Percentiles rank a stretch among this genome's conserved stretches.
Conservation (phyloP, 1,140 invertebrate species). For the Cotesia vestalis region DNA sequence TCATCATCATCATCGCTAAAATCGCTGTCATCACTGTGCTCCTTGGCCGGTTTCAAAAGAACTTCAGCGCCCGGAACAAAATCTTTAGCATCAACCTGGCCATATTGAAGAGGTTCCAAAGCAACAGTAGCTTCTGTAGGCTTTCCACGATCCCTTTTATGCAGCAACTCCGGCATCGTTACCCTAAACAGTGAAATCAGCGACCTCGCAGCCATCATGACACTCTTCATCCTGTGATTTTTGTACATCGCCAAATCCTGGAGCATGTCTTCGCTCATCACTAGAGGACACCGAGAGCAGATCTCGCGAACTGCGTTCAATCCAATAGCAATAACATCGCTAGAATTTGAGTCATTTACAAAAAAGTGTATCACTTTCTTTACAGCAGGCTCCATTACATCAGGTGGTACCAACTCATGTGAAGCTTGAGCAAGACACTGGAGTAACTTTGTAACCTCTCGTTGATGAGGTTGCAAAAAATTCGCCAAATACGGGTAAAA, state of each 20-base stretch:
- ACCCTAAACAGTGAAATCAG: constrained; percentile 89
- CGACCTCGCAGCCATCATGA: constrained; percentile 95
- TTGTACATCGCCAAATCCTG: constrained; percentile 94
- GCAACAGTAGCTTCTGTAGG: constrained; percentile 84
- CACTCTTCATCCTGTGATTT: constrained; percentile 91
- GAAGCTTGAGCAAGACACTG: constrained; percentile 95
- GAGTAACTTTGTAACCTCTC: constrained; percentile 94
- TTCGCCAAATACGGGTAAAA: constrained; percentile 93
- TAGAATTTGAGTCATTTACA: constrained; percentile 96
- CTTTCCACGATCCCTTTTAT: constrained; percentile 90
- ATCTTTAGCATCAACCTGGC: constrained; percentile 80
- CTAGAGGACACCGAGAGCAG: constrained; percentile 89
- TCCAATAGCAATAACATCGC: constrained; percentile 98
- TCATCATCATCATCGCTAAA: constrained; percentile 70
- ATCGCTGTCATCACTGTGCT: constrained; percentile 57
- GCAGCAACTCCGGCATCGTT: constrained; percentile 88
- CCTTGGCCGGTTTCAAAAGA: constrained; percentile 71
- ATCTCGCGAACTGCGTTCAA: constrained; percentile 94
- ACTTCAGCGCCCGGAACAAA: constrained; percentile 92
- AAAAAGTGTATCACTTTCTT: constrained; percentile 97
- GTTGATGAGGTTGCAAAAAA: constrained; percentile 93
- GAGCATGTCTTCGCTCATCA: constrained; percentile 90
- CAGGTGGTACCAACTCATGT: constrained; percentile 95
- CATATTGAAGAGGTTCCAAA: constrained; percentile 79
- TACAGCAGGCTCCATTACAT: constrained; percentile 90